A percentile compares a stretch with the other conserved stretches of the same genome.
These are phyloP conservation scores for Apis mellifera DNA, from an alignment of 1,140 invertebrate species.

Conservation along the genomic window Amel_HAv3.1 CM009931.2:17758501-17759000, in stretches of 20 bases:
- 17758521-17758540: neutral
- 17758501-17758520: no score
- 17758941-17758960: neutral
- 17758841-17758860: slow-evolving; percentile 22
- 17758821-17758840: slow-evolving; percentile 46
- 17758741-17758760: slow-evolving; percentile 30
- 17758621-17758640: slow-evolving; percentile 21
- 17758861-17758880: slow-evolving; percentile 26
- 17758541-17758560: neutral
- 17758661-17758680: slow-evolving; percentile 36
- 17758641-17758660: neutral
- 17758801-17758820: slow-evolving; percentile 42
- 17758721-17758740: neutral
- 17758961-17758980: neutral
- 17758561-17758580: neutral
- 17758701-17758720: neutral
- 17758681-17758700: slow-evolving; percentile 40
- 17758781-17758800: neutral
- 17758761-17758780: slow-evolving; percentile 21
- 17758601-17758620: neutral
- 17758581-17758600: slow-evolving; percentile 9
- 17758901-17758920: slow-evolving; percentile 46
- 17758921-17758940: slow-evolving; percentile 21
- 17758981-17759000: no score
- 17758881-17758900: slow-evolving; percentile 37